phyloP scores from a whole-genome alignment of 2,113 vertebrate species.

The Myanophis thanlyinensis region DNA sequence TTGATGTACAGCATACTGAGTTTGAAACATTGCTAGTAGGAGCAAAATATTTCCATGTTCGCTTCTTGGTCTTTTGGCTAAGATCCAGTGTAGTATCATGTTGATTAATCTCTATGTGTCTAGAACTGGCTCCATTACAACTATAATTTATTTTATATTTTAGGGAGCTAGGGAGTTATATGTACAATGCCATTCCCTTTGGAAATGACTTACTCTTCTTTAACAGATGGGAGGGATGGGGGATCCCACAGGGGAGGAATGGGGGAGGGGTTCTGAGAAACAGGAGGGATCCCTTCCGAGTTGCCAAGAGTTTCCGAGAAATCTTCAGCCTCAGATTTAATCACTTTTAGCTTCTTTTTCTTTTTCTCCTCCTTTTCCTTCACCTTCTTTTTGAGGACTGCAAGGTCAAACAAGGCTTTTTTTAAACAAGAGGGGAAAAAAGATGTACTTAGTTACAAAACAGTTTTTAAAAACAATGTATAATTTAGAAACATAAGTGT shows the following conservation, averaged over 20 bases:
- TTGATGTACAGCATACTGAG: neutral
- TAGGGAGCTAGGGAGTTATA: too few species aligned
- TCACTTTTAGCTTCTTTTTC: slow-evolving; percentile 86
- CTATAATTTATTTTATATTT: neutral
- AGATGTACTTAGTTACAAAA: slow-evolving; percentile 15
- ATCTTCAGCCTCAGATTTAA: slow-evolving; percentile 90
- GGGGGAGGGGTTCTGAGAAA: slow-evolving; percentile 76
- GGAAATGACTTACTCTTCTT: slow-evolving; percentile 88
- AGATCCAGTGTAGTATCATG: too few species aligned
- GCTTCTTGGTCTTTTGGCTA: too few species aligned
- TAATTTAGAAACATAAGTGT: neutral
- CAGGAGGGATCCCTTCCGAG: slow-evolving; percentile 67
- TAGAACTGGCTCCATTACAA: neutral
- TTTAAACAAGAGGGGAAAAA: slow-evolving; percentile 19
- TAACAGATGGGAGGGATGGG: slow-evolving; percentile 78
- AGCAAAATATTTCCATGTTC: neutral
- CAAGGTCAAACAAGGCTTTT: slow-evolving; percentile 84
- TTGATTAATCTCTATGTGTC: neutral
- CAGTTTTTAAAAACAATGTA: neutral
- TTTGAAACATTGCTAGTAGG: neutral
- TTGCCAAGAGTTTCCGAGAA: slow-evolving; percentile 77
- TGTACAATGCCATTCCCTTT: neutral
- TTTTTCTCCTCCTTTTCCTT: slow-evolving; percentile 88
- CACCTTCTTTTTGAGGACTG: slow-evolving; percentile 87
- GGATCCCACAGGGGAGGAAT: slow-evolving; percentile 70